These are phyloP conservation scores for Engystomops pustulosus DNA, from an alignment of 2,113 vertebrate genomes.

Conservation along the genomic window DNA sequence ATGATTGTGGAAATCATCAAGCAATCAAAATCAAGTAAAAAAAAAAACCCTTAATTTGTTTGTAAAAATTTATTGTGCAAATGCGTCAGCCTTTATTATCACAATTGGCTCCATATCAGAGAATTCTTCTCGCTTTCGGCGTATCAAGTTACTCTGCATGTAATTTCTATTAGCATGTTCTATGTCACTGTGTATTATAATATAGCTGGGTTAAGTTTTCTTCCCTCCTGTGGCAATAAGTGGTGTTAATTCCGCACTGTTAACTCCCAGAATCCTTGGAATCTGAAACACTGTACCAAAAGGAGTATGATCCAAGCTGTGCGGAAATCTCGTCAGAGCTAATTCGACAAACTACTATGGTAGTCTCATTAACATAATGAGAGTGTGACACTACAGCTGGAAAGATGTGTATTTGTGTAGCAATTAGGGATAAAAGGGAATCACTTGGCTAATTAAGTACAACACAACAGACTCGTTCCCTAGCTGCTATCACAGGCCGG, in stretches of 20 bases:
- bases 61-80: neutral
- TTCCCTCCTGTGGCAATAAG: neutral
- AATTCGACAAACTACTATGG: constrained; percentile 34
- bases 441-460: constrained; percentile 48
- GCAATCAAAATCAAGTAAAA: neutral
- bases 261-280: neutral
- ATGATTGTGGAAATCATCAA: neutral
- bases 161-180: constrained; percentile 32
- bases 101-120: constrained; percentile 2
- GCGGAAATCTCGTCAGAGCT: constrained; percentile 25
- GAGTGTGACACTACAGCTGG: constrained; percentile 41
- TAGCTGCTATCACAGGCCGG: constrained; percentile 1
- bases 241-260: constrained; percentile 27
- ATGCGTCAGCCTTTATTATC: neutral
- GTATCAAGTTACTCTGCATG: constrained; percentile 2
- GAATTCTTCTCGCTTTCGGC: neutral
- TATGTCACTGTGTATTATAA: constrained; percentile 4
- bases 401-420: constrained; percentile 50
- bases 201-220: neutral
- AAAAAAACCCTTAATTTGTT: neutral
- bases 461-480: constrained; percentile 11
- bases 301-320: constrained; percentile 6
- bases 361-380: constrained; percentile 48
- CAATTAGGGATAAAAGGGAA: constrained; percentile 44
- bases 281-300: neutral